Base-by-base conservation (phyloP, 1,140 invertebrate genomes). In the Drosophila albomicans region DNA sequence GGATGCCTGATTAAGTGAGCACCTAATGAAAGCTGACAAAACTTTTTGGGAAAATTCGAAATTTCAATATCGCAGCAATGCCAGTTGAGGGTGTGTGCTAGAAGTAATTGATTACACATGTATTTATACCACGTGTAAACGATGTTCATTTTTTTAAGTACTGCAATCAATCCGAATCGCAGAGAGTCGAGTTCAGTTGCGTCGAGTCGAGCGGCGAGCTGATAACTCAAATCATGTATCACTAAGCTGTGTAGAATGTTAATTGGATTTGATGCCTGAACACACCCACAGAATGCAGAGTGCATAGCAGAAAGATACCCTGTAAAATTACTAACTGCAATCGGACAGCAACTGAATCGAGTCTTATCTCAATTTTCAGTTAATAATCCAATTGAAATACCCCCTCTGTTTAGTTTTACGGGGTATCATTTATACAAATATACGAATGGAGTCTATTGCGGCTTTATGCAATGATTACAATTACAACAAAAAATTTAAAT, bases 161-260 rank as follows among this genome's bases (percentile, higher is more conserved):
- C 66, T 46, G 64, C 48, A 78, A 70, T 75, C 70, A 79, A 82
- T 76, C 69, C 69, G 68, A 54, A 56, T 46, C 25, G 45, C 43
- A 54, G 38, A 30, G 30, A 70, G 59, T 7, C 20, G 3, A 66
- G 62, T 75, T 13, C 11, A 43, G 41, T 74, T 51, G 45, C 20
- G 35, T 43, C 35, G 48, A 49, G 20, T 30, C 35, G 64, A 73
- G 56, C 70, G 38, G 58, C 58, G 30, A 67, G 61, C 79, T 85
- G 74, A 85, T 85, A 75, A 78, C 82, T 75, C 52, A 70, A 61
- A 81, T 81, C 81, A 86, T 62, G 78, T 82, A 69, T 72, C 62
- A 78, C 64, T 78, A 74, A 78, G 59, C 81, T 82, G 62, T 70
- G 49, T 79, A 58, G 62, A 78, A 85, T 81, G 66, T 76, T 85